phyloP scores from a whole-genome alignment of 1,140 invertebrate genomes.

The Chironomus striatipennis region DNA sequence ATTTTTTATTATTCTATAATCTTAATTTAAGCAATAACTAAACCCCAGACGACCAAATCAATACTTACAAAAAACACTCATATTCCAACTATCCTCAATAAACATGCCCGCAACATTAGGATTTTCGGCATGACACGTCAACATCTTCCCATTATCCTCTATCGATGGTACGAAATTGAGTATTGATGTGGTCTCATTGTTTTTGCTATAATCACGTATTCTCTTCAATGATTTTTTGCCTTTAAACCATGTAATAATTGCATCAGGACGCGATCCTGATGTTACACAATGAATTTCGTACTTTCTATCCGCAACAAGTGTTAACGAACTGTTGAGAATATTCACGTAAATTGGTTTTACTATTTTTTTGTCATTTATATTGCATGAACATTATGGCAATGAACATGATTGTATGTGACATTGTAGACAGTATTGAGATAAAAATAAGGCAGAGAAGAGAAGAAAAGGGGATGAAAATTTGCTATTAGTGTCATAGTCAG shows the following conservation, averaged over 20 bases:
- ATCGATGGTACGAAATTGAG: conserved; percentile 54
- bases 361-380: conserved; percentile 35
- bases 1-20: too few species aligned
- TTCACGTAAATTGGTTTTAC: conserved; percentile 64
- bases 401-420: too few species aligned
- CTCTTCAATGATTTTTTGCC: conserved; percentile 59
- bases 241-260: conserved; percentile 72
- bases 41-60: not conserved
- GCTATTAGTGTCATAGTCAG: not conserved
- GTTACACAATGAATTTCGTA: conserved; percentile 70
- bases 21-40: too few species aligned
- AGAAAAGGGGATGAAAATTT: not conserved
- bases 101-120: conserved; percentile 39
- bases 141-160: conserved; percentile 58
- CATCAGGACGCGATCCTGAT: conserved; percentile 67
- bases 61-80: conserved; percentile 47
- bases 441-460: not conserved
- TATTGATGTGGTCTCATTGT: conserved; percentile 36
- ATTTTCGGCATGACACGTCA: conserved; percentile 65
- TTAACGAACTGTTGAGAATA: conserved; percentile 48
- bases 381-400: too few species aligned
- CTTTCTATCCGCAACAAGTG: conserved; percentile 60
- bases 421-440: not conserved
- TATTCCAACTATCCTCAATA: conserved; percentile 43
- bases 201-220: conserved; percentile 36